Conservation (phyloP, 35 echinoderm and acorn worm species). For the Amphiura filiformis region DNA sequence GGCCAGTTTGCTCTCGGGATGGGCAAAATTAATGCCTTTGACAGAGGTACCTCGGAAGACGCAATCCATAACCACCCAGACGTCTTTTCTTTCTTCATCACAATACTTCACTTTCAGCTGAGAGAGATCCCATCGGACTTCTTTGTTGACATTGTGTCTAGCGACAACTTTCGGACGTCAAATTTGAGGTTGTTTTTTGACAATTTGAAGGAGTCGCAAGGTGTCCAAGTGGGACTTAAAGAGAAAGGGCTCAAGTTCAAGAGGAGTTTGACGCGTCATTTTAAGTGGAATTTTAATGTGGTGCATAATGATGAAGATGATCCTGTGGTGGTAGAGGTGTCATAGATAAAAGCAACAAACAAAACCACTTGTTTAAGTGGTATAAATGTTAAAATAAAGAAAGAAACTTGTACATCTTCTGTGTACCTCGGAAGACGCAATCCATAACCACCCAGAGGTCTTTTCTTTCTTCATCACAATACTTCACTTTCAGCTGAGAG, state of each 20-base stretch:
- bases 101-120: conserved; percentile 83
- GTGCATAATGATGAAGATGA: conserved; percentile 84
- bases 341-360: background rate
- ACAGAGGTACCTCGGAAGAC: conserved; percentile 67
- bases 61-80: conserved; percentile 53
- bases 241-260: conserved; percentile 80
- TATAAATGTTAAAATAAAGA: conserved; percentile 98
- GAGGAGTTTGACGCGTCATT: conserved; percentile 84
- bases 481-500: conserved; percentile 88
- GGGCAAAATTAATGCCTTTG: too few relatives aligned
- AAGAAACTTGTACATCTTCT: conserved; percentile 82
- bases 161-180: conserved; percentile 79
- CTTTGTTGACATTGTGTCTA: conserved; percentile 93
- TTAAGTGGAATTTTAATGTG: conserved; percentile 86
- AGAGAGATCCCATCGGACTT: conserved; percentile 90
- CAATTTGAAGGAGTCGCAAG: conserved; percentile 53
- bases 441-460: conserved; percentile 45
- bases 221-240: conserved; percentile 44
- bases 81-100: conserved; percentile 68
- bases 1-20: too few relatives aligned
- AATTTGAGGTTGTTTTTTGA: conserved; percentile 67
- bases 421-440: conserved; percentile 74
- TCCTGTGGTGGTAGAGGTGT: conserved; percentile 71
- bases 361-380: too few relatives aligned
- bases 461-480: conserved; percentile 66